Evolutionary conservation across 2,888 invertebrate species (phyloP).

Genomic region (Graphium colonna): DNA sequence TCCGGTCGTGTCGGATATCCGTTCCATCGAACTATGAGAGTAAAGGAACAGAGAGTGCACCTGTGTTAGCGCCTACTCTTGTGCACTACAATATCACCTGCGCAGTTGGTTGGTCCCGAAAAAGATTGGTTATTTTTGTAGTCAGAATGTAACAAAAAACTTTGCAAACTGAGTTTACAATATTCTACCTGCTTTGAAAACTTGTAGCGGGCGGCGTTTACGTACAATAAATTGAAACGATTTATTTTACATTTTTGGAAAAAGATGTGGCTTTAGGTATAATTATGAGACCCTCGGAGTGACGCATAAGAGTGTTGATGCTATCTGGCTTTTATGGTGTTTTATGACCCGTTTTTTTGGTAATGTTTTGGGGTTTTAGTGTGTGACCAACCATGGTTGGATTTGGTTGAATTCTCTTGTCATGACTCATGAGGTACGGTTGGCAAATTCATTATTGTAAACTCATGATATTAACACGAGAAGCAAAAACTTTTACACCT

Average conservation of each 20-base stretch:
- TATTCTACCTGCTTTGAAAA: no score
- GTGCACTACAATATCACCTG: no score
- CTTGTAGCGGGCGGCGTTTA: background rate
- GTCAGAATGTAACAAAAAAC: no score
- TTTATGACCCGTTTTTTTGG: slow-evolving; percentile 10
- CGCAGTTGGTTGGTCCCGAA: no score
- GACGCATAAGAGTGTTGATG: slow-evolving; percentile 9
- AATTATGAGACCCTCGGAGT: background rate
- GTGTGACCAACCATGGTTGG: slow-evolving; percentile 15
- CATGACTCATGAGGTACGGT: slow-evolving; percentile 8
- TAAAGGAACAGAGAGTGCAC: no score
- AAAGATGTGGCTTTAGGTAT: background rate
- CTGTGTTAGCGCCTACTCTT: no score
- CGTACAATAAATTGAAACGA: slow-evolving; percentile 3
- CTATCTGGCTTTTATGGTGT: slow-evolving; percentile 19
- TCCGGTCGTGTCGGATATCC: no score
- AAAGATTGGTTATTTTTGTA: no score
- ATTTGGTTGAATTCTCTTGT: slow-evolving; percentile 9
- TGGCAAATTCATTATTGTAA: slow-evolving; percentile 9
- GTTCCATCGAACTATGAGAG: no score
- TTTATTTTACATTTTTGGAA: background rate
- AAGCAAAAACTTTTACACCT: no score
- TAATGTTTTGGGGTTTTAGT: slow-evolving; percentile 12
- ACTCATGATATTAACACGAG: no score
- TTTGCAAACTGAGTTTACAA: no score